Percentiles rank a stretch among this genome's conserved stretches.
phyloP scores from a whole-genome alignment of 2,113 vertebrate species.

The Pangasianodon gigas region DNA sequence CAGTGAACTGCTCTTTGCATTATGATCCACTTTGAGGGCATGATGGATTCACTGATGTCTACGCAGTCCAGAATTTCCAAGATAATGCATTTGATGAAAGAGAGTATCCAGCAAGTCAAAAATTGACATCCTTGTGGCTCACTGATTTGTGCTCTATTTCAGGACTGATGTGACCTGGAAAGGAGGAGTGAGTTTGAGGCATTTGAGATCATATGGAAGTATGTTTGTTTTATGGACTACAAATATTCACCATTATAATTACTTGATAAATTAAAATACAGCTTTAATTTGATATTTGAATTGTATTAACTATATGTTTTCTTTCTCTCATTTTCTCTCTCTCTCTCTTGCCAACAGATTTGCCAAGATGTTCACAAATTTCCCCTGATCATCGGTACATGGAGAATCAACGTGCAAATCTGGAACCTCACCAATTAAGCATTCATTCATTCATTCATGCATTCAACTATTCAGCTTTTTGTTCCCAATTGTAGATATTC shows the following conservation, averaged over 20 bases:
- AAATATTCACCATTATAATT: background rate
- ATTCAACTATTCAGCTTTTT: slow-evolving; percentile 18
- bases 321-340: background rate
- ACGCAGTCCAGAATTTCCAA: slow-evolving; percentile 22
- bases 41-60: slow-evolving; percentile 45
- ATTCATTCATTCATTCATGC: slow-evolving; percentile 10
- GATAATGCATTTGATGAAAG: slow-evolving; percentile 41
- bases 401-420: background rate
- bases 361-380: slow-evolving; percentile 2
- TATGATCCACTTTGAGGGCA: slow-evolving; percentile 40
- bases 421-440: slow-evolving; percentile 34
- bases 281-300: background rate
- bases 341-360: background rate
- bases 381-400: background rate
- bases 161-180: background rate
- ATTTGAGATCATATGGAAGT: background rate
- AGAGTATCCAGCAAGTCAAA: slow-evolving; percentile 27
- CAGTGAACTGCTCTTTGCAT: slow-evolving; percentile 51
- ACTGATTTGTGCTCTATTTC: background rate
- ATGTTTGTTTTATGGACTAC: background rate
- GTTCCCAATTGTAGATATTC: slow-evolving; percentile 31
- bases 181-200: background rate
- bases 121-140: background rate
- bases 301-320: background rate
- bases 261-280: background rate